These are phyloP conservation scores for Grapholita molesta DNA, from an alignment of 1,140 invertebrate genomes.

Conservation along the genomic window DNA sequence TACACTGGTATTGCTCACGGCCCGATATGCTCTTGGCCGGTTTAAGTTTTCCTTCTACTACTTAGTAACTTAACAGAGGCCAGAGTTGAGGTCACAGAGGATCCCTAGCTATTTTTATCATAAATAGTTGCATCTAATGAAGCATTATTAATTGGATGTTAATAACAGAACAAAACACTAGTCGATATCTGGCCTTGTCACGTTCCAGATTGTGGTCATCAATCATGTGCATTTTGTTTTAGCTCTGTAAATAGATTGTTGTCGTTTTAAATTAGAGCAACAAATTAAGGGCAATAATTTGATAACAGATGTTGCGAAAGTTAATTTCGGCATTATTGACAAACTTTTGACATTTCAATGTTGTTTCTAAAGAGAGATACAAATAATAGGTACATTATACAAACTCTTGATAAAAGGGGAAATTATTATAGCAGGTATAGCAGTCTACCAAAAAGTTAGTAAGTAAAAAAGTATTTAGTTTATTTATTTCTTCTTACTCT, in stretches of 20 bases:
- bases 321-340: slow-evolving; percentile 19
- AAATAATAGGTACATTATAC: no score
- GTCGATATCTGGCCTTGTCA: slow-evolving; percentile 55
- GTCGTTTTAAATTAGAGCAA: slow-evolving; percentile 40
- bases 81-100: slow-evolving; percentile 48
- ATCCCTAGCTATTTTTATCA: slow-evolving; percentile 53
- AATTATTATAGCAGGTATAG: no score
- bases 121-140: slow-evolving; percentile 61
- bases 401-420: no score
- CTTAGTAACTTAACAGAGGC: no score
- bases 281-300: slow-evolving; percentile 48
- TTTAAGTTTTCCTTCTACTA: no score
- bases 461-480: no score
- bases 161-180: slow-evolving; percentile 58
- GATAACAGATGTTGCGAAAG: slow-evolving; percentile 36
- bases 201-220: slow-evolving; percentile 52
- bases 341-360: no score
- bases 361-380: no score
- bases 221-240: slow-evolving; percentile 49
- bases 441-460: no score
- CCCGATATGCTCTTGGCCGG: no score
- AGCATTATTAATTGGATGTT: slow-evolving; percentile 51
- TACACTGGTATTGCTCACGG: no score
- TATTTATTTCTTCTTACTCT: no score
- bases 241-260: slow-evolving; percentile 44